Evolutionary conservation across 2,797 vertebrate species (phyloP).

Genomic region (Urosaurus nigricauda): DNA sequence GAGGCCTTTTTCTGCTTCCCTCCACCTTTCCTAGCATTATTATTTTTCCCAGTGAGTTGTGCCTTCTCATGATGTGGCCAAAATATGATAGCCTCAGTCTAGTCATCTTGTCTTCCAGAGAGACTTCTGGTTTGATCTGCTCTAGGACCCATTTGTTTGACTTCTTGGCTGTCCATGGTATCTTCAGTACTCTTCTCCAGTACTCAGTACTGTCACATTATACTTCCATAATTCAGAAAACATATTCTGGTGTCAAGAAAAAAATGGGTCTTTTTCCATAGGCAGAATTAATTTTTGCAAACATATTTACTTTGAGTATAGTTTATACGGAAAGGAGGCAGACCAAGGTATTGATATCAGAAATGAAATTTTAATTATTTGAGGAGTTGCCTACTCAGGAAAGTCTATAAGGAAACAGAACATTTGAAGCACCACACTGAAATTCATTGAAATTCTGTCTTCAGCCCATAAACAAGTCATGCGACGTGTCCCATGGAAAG

Average conservation of each 20-base stretch:
- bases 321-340: background rate
- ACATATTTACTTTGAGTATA: background rate
- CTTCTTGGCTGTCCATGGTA: too few species aligned
- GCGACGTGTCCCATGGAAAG: background rate
- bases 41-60: too few species aligned
- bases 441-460: background rate
- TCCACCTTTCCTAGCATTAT: too few species aligned
- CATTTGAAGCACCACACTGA: background rate
- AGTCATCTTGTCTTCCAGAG: too few species aligned
- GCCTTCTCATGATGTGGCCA: too few species aligned
- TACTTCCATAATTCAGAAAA: background rate
- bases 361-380: background rate
- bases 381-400: background rate
- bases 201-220: background rate
- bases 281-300: background rate
- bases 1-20: too few species aligned
- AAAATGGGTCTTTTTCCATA: background rate
- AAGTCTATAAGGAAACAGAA: background rate
- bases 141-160: too few species aligned
- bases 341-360: too few species aligned
- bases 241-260: background rate
- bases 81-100: too few species aligned
- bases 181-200: too few species aligned
- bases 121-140: too few species aligned
- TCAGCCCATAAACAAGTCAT: background rate